Percentiles rank a stretch among this genome's conserved stretches.
Evolutionary conservation across 2,113 vertebrate species (phyloP).

Genomic region (Oreamnos americanus): DNA sequence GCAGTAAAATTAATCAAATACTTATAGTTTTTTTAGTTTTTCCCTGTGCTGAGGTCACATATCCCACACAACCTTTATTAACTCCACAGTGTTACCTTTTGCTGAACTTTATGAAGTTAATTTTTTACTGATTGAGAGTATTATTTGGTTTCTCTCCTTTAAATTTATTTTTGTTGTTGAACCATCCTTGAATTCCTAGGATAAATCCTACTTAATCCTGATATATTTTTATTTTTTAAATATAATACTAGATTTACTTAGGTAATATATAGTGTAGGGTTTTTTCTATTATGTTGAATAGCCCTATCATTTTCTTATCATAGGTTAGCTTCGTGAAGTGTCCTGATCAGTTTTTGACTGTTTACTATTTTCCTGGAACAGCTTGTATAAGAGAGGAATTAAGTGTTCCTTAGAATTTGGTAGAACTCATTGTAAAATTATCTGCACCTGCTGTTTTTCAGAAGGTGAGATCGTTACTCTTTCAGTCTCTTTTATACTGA

Average conservation of each 20-base stretch:
- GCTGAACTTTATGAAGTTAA: not conserved
- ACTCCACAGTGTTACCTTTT: slow-evolving; percentile 19
- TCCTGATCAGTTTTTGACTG: not conserved
- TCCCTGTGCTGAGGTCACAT: not conserved
- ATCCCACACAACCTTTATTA: not conserved
- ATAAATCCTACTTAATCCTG: slow-evolving; percentile 4
- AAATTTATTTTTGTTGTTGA: not conserved
- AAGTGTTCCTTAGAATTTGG: slow-evolving; percentile 30
- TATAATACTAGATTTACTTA: not conserved
- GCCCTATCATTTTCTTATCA: slow-evolving; percentile 32
- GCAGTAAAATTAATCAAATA: not conserved
- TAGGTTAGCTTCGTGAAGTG: not conserved
- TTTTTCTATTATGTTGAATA: slow-evolving; percentile 38
- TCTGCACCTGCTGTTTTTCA: slow-evolving; percentile 31
- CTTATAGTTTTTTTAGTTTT: not conserved
- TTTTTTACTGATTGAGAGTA: slow-evolving; percentile 15
- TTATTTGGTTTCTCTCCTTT: not conserved
- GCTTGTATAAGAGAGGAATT: slow-evolving; percentile 34
- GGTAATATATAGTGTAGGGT: not conserved
- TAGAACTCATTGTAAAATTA: slow-evolving; percentile 13
- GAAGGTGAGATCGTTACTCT: not conserved
- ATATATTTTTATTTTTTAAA: slow-evolving; percentile 23
- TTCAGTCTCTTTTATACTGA: not conserved
- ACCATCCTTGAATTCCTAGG: slow-evolving; percentile 37
- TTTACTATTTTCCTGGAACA: slow-evolving; percentile 19